These are phyloP conservation scores for Megaustenia siamemsis DNA, from an alignment of 2,888 invertebrate genomes.

Conservation along the genomic window DNA sequence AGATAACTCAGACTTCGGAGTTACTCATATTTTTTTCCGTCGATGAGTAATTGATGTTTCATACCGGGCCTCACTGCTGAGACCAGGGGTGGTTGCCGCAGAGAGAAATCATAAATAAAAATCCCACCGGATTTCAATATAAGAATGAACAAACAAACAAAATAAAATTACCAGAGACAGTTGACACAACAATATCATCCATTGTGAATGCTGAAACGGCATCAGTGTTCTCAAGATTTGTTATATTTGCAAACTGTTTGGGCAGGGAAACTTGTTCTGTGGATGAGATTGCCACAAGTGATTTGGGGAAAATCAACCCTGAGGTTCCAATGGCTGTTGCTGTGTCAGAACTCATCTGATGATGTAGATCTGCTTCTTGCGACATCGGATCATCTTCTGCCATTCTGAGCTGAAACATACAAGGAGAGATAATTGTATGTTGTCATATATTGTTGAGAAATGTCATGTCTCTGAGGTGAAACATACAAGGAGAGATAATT, in stretches of 20 bases:
- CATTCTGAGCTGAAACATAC: too few relatives aligned
- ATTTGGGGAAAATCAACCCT: not conserved
- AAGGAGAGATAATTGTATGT: too few relatives aligned
- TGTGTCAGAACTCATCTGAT: slow-evolving; percentile 12
- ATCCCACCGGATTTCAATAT: not conserved
- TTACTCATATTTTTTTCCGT: too few relatives aligned
- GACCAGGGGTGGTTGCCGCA: too few relatives aligned
- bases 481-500: too few relatives aligned
- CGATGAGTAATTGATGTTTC: too few relatives aligned
- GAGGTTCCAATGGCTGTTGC: not conserved
- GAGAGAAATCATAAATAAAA: too few relatives aligned
- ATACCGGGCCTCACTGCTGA: too few relatives aligned
- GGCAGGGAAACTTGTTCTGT: not conserved
- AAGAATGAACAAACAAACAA: not conserved
- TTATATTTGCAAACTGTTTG: slow-evolving; percentile 1
- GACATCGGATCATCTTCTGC: slow-evolving; percentile 11
- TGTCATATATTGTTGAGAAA: too few relatives aligned
- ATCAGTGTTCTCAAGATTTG: slow-evolving; percentile 2
- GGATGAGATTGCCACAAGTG: slow-evolving; percentile 1
- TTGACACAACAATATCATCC: slow-evolving; percentile 32
- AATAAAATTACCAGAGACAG: too few relatives aligned
- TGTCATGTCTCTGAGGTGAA: too few relatives aligned
- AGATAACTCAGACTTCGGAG: too few relatives aligned
- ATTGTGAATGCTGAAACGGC: not conserved
- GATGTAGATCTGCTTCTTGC: slow-evolving; percentile 3